phyloP scores from a whole-genome alignment of 2,888 invertebrate species.

The Palloptera scutellata region DNA sequence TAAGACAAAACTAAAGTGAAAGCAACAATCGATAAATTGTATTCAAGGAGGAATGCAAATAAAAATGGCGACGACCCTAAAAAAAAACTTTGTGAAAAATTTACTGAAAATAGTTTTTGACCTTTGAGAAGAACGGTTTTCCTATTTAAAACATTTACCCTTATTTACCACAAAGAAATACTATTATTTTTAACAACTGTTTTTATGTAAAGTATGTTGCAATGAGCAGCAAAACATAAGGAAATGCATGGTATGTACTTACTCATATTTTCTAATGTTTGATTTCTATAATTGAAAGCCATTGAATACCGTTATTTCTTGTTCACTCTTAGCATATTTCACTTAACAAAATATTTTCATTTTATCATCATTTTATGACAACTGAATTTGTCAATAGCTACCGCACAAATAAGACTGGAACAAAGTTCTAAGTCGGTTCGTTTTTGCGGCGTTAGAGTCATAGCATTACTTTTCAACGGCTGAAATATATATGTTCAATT shows the following conservation, averaged over 20 bases:
- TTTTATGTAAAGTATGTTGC: background rate
- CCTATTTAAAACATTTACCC: background rate
- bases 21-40: background rate
- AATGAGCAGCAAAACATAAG: background rate
- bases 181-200: background rate
- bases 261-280: constrained; percentile 50
- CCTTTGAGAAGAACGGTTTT: background rate
- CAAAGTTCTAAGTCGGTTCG: too few species aligned
- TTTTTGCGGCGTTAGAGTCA: too few species aligned
- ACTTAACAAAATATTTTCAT: background rate
- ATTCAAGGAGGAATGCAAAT: constrained; percentile 10
- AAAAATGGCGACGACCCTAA: constrained; percentile 35
- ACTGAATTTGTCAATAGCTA: too few species aligned
- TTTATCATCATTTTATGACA: too few species aligned
- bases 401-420: too few species aligned
- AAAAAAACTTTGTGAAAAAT: background rate
- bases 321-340: constrained; percentile 15
- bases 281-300: constrained; percentile 53
- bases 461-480: too few species aligned
- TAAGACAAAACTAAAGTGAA: background rate
- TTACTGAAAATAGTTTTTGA: background rate
- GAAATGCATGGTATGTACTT: constrained; percentile 38
- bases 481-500: too few species aligned
- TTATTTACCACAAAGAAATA: background rate
- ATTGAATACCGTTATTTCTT: constrained; percentile 38